Conservation (phyloP, 2,113 vertebrate genomes). For the Saccopteryx leptura region DNA sequence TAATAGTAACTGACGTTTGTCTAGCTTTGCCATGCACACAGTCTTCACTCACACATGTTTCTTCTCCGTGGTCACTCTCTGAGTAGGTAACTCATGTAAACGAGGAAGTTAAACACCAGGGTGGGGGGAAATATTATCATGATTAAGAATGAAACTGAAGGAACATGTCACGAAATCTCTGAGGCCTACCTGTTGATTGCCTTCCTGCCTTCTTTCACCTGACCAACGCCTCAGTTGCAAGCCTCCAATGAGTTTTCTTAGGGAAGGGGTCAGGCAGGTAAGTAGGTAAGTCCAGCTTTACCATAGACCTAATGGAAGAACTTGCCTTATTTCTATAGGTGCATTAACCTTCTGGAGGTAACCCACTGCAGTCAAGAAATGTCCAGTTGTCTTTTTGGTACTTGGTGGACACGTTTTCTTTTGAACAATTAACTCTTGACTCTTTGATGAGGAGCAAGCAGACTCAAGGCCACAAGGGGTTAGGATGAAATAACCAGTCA, state of each 20-base stretch:
- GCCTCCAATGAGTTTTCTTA: not conserved
- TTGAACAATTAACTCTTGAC: not conserved
- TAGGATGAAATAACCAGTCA: not conserved
- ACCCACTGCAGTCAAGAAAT: not conserved
- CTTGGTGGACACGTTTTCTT: not conserved
- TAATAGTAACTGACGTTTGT: not conserved
- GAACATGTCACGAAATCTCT: not conserved
- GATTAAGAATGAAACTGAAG: not conserved
- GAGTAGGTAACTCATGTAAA: not conserved
- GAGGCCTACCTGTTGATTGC: not conserved
- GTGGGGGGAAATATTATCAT: rapidly evolving
- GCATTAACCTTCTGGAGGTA: not conserved
- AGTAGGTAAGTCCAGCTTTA: not conserved
- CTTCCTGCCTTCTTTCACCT: not conserved
- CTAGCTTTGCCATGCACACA: not conserved
- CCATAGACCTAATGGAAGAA: not conserved
- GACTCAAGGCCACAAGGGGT: not conserved
- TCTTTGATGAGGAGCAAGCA: not conserved
- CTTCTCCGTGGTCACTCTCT: not conserved
- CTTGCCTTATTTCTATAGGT: not conserved
- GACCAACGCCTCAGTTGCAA: not conserved
- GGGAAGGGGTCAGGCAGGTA: conserved; percentile 27
- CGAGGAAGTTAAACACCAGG: not conserved
- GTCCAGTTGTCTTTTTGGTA: not conserved
- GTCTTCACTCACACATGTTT: not conserved